Base-by-base conservation (phyloP, 2,113 vertebrate genomes). In the Quiscalus mexicanus region DNA sequence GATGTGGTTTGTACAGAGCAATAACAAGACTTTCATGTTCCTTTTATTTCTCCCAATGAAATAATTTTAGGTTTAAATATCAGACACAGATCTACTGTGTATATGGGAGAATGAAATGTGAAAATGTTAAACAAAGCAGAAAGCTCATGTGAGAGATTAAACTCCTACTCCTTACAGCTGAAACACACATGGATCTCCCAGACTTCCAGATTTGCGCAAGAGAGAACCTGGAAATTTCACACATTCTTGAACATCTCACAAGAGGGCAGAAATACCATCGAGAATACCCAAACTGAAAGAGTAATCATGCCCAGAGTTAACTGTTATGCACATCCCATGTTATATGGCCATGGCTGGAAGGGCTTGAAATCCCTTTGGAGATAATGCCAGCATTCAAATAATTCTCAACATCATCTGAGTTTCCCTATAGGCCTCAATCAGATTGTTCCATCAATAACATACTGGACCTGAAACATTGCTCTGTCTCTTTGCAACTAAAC, bases 381-480 rank as follows among this genome's bases (percentile, higher is more conserved):
- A 58, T 63, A 24, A 92, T 62, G 49, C 19, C 53, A 93, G 56
- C 35, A 81, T 56, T 67, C 27, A 76, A 84, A 64, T 91, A n/a
- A 86, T 82, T 95, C 69, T 41, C 94, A 89, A 78, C 81, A 89
- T 77, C 3, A 9, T 50, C 45, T 90, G 9, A 58, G 70, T 67
- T 96, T 95, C 79, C 84, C 83, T 45, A 42, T 8, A 39, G 87
- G 91, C 7, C 50, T 92, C 70, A 77, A 86, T 74, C 45, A 86
- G 88, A 95, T 64, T 89, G 42, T 93, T 92, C 80, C 80, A 80
- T 94, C 92, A 73, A 78, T 90, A 91, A 87, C 89, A 89, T 42
- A 59, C 37, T 47, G 64, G 39, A 80, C 52, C 83, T 71, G 69
- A 95, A 96, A 91, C 23, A 87, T 30, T 65, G 74, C 71, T 93